Percentiles rank a stretch among this genome's conserved stretches.
Evolutionary conservation across 2,888 invertebrate species (phyloP).

Genomic region (Cephus runcator): DNA sequence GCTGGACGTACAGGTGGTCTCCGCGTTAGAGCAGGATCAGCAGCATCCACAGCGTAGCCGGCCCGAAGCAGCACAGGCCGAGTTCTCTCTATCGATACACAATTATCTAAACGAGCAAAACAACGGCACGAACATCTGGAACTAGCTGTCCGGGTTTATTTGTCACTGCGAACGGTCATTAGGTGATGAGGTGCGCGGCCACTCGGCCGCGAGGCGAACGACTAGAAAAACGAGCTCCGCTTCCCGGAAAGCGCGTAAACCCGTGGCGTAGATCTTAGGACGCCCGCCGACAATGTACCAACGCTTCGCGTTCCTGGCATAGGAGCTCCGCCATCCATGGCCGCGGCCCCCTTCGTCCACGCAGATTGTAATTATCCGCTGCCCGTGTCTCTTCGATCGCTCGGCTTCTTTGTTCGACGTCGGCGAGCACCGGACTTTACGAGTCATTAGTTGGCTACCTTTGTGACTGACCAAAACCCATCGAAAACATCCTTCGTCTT

Average conservation of each 20-base stretch:
- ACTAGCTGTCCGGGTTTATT: conserved; percentile 48
- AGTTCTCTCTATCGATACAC: conserved; percentile 42
- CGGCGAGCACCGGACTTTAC: conserved; percentile 18
- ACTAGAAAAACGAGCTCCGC: conserved; percentile 46
- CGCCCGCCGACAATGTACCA: conserved; percentile 44
- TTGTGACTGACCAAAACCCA: neutral
- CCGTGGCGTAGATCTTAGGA: conserved; percentile 52
- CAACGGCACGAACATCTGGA: conserved; percentile 32
- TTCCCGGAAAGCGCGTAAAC: conserved; percentile 57
- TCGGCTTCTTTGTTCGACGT: conserved; percentile 22
- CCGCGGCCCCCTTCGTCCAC: conserved; percentile 10
- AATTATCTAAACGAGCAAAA: conserved; percentile 52
- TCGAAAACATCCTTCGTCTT: neutral
- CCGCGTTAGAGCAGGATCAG: neutral
- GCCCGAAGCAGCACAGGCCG: conserved; percentile 15
- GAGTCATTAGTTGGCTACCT: conserved; percentile 7
- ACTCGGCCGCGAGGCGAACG: neutral
- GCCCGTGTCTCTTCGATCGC: conserved; percentile 41
- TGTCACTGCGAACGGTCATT: conserved; percentile 54
- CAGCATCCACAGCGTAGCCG: neutral
- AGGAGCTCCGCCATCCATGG: conserved; percentile 9
- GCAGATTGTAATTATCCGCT: conserved; percentile 40
- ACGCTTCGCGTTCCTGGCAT: conserved; percentile 24
- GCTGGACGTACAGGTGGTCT: neutral
- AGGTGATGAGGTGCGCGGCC: conserved; percentile 19